phyloP scores from a whole-genome alignment of 2,888 invertebrate species.

The Drosophila flavopinicola region DNA sequence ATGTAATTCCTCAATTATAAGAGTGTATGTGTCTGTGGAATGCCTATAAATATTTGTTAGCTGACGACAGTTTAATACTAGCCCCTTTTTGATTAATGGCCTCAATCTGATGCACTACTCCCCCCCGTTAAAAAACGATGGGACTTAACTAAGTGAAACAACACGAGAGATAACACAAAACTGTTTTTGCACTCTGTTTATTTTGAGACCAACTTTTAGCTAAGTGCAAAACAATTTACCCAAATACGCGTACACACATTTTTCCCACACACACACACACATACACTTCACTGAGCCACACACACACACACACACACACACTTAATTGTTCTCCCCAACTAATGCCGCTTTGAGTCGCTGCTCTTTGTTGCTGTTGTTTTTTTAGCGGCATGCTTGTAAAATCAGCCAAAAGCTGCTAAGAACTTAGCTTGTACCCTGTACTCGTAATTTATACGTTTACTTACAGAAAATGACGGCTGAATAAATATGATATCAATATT shows the following conservation, averaged over 20 bases:
- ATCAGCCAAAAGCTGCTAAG: constrained; percentile 70
- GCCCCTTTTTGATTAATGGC: constrained; percentile 67
- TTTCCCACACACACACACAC: constrained; percentile 20
- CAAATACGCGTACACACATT: constrained; percentile 59
- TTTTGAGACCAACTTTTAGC: constrained; percentile 70
- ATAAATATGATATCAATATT: no score
- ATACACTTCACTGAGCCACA: constrained; percentile 9
- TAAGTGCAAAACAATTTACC: constrained; percentile 81
- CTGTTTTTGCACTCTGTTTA: constrained; percentile 67
- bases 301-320: constrained; percentile 24
- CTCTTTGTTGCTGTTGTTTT: constrained; percentile 45
- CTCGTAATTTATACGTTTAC: no score
- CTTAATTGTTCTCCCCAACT: constrained; percentile 71
- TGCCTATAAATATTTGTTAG: constrained; percentile 58
- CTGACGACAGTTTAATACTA: constrained; percentile 50
- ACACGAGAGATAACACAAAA: constrained; percentile 63
- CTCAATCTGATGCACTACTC: constrained; percentile 45
- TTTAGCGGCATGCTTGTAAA: constrained; percentile 61
- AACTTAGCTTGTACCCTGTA: constrained; percentile 46
- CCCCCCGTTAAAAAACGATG: constrained; percentile 19
- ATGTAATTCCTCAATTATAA: constrained; percentile 78
- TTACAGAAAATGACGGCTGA: no score
- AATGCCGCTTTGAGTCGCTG: constrained; percentile 35
- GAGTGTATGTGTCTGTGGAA: constrained; percentile 57
- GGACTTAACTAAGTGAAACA: constrained; percentile 63